These are phyloP conservation scores for Notoglanidium macrostoma DNA, from an alignment of 2,797 vertebrate genomes.

Conservation along the genomic window DNA sequence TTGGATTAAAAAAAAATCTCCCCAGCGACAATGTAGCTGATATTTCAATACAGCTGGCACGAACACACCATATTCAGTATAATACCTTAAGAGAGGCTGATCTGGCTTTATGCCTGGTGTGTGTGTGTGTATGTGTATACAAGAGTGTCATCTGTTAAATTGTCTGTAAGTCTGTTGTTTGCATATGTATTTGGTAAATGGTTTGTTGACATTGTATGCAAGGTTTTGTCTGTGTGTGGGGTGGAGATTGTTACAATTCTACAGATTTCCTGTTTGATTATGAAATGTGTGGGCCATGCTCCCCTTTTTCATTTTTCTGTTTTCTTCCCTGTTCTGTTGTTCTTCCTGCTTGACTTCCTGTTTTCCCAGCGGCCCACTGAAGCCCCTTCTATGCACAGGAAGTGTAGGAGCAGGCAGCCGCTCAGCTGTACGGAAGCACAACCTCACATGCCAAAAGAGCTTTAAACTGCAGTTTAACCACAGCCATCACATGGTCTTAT, in stretches of 20 bases:
- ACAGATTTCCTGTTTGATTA: conserved; percentile 69
- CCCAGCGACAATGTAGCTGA: not conserved
- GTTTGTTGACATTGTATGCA: conserved; percentile 20
- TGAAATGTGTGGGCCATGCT: conserved; percentile 61
- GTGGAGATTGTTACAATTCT: conserved; percentile 45
- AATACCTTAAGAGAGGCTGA: conserved; percentile 3
- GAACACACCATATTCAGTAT: not conserved
- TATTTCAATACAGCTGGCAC: conserved; percentile 22
- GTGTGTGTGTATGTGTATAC: conserved; percentile 30
- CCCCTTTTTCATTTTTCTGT: conserved; percentile 44
- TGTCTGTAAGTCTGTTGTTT: conserved; percentile 11
- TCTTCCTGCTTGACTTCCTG: conserved; percentile 71
- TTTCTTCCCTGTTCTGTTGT: conserved; percentile 39
- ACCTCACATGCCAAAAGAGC: conserved; percentile 18
- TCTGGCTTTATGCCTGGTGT: conserved; percentile 20
- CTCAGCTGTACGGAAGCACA: conserved; percentile 41
- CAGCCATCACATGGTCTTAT: conserved; percentile 7
- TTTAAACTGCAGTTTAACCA: not conserved
- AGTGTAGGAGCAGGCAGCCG: conserved; percentile 44
- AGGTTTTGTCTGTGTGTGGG: conserved; percentile 22
- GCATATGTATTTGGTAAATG: conserved; percentile 15
- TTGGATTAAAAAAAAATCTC: not conserved
- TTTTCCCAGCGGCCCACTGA: conserved; percentile 74
- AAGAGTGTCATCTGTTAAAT: not conserved
- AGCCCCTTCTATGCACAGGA: conserved; percentile 68